Base-by-base conservation (phyloP, 92 coral and sea anemone species). In the Zoanthus gigantus region DNA sequence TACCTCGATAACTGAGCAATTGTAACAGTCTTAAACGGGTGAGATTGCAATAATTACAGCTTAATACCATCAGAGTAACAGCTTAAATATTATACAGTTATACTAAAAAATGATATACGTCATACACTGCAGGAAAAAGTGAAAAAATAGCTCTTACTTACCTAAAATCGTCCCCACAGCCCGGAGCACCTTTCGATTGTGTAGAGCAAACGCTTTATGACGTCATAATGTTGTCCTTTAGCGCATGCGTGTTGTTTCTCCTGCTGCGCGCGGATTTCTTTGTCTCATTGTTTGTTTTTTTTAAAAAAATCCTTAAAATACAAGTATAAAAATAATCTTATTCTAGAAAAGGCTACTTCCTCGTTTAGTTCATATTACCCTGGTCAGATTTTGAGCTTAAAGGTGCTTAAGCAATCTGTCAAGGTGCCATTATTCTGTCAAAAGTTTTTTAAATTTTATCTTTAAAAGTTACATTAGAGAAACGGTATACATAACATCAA, bases 151-250 rank as follows among this genome's bases (percentile, higher is more conserved):
- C 18, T 11, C 30, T 56, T 66, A 81, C 85, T 81, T 74, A 81
- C 85, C 85, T 32, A 81, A 80, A 72, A 58, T 80, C 74, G 65
- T 81, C 85, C 74, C 85, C 76, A 31, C 85, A 66, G 85, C 85
- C 85, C 85, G 75, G 85, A 81, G 71, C 85, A 2, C 56, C 56
- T 45, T 81, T 81, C 85, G 85, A 67, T 81, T 81, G 85, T 81
- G 32, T 81, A 81, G 30, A 23, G 44, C 71, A 9, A 46, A 71
- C 60, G 75, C 75, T 81, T 65, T 81, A 50, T 81, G 85, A 81
- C 85, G 85, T 81, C 85, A 81, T 15, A 46, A 81, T 16, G 54
- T 18, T 63, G 66, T 32, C 31, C 7, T 12, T 11, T 4, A 18
- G 53, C 85, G 63, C 85, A 81, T 81, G 85, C 85, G 85, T 30